A percentile compares a stretch with the other conserved stretches of the same genome.
These are phyloP conservation scores for Octonoba sinensis DNA, from an alignment of 2,888 invertebrate species.

Conservation along the genomic window DNA sequence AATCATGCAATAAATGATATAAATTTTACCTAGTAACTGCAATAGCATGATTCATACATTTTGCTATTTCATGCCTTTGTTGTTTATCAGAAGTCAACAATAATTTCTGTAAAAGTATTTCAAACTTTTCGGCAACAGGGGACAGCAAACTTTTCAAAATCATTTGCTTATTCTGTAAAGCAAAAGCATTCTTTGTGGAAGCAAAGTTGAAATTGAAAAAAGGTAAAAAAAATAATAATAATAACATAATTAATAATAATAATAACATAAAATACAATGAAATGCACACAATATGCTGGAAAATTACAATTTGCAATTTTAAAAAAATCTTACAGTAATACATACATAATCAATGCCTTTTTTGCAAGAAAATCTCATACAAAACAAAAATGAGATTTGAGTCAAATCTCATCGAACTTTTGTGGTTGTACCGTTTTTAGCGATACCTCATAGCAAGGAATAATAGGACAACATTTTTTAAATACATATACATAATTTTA, in stretches of 20 bases:
- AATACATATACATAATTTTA: no score
- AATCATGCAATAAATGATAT: background rate
- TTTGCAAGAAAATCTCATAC: no score
- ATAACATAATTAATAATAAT: no score
- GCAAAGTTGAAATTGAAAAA: no score
- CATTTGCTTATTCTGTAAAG: slow-evolving; percentile 71
- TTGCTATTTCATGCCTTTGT: slow-evolving; percentile 70
- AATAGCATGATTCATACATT: slow-evolving; percentile 74
- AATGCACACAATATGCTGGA: background rate
- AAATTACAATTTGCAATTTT: background rate
- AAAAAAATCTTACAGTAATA: no score
- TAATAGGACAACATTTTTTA: no score
- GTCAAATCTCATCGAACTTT: no score
- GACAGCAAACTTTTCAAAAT: slow-evolving; percentile 73
- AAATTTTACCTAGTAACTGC: slow-evolving; percentile 72
- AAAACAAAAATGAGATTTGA: no score
- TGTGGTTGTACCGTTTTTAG: no score
- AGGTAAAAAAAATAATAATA: no score
- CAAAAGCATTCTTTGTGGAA: slow-evolving; percentile 4
- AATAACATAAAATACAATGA: background rate
- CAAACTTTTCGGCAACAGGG: slow-evolving; percentile 73
- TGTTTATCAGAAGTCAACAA: slow-evolving; percentile 69
- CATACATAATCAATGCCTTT: no score
- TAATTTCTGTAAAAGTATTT: slow-evolving; percentile 70
- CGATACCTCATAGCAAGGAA: no score